Conservation (phyloP, 2,113 vertebrate species). For the Daphoenositta chrysoptera region DNA sequence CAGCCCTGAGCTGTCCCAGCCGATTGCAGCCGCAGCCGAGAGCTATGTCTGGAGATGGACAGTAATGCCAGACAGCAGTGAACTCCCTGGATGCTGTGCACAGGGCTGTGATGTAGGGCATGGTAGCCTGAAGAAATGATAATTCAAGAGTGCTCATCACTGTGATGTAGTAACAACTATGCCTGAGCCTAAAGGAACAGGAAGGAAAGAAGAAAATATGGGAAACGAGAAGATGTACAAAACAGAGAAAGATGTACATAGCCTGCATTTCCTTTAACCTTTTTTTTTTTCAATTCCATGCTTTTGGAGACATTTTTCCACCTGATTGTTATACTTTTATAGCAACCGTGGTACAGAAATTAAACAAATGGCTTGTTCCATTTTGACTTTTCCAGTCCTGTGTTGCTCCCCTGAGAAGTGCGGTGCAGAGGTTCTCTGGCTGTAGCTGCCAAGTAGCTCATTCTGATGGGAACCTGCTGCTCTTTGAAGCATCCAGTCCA, state of each 20-base stretch:
- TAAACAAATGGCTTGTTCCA: neutral
- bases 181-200: neutral
- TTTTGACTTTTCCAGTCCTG: neutral
- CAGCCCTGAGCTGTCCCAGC: neutral
- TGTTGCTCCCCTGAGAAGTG: rapidly evolving
- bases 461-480: neutral
- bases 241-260: neutral
- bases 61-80: neutral
- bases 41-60: neutral
- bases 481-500: neutral
- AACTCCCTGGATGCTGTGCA: neutral
- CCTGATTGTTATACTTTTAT: neutral
- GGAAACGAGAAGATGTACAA: neutral
- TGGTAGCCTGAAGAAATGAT: neutral
- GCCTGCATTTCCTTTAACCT: neutral
- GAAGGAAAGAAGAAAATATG: neutral
- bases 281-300: neutral
- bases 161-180: neutral
- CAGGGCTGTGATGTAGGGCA: neutral
- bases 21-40: neutral
- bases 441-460: neutral
- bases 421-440: neutral
- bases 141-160: neutral
- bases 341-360: neutral
- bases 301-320: neutral